Base-by-base conservation (phyloP, 2,113 vertebrate genomes). In the Epinephelus cyanopodus region DNA sequence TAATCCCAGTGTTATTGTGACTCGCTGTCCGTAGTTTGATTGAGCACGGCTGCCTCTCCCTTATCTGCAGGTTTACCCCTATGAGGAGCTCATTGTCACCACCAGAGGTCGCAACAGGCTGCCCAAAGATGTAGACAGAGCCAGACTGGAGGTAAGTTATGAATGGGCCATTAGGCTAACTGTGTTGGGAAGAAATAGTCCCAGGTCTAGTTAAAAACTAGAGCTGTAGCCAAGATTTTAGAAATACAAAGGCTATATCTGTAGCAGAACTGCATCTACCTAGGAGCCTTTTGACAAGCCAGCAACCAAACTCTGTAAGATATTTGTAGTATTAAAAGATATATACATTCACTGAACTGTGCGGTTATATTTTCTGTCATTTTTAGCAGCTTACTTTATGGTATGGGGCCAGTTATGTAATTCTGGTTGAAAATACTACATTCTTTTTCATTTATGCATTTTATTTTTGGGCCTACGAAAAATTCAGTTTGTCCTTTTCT, bases 61-160 rank as follows among this genome's bases (percentile, higher is more conserved):
- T 53, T 45, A 69, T 70, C 13, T 90, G 33, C 84, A 99, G 98
- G 95, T 99, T 83, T 98, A 98, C 81, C 98, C 98, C 2, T 99
- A 99, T 4, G 98, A 99, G 76, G 95, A 96, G 27, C 96, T 99
- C 50, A 94, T 99, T 87, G 97, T 99, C 85, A 99, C 97, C 95
- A 99, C 98, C 0, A 97, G 98, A 77, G 98, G 98, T 69, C 97
- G 97, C 78, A 98, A 96, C 88, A 96, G 95, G 74, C 95, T 99
- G 81, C 98, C 98, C 85, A 99, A 97, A 93, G 98, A 99, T 4
- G 98, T 96, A 54, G 98, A 99, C 94, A 95, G 98, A 91, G 97
- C 98, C 60, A 96, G 98, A 79, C 91, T 99, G 64, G 98, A 99
- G 96, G 98, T 99, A 84, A 94, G 94, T 86, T 9, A 45, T 62